Evolutionary conservation across 64 coral and sea anemone species (phyloP), one percentile per base, ranked within the genome.

Genomic region (Stichodactyla mertensii): DNA sequence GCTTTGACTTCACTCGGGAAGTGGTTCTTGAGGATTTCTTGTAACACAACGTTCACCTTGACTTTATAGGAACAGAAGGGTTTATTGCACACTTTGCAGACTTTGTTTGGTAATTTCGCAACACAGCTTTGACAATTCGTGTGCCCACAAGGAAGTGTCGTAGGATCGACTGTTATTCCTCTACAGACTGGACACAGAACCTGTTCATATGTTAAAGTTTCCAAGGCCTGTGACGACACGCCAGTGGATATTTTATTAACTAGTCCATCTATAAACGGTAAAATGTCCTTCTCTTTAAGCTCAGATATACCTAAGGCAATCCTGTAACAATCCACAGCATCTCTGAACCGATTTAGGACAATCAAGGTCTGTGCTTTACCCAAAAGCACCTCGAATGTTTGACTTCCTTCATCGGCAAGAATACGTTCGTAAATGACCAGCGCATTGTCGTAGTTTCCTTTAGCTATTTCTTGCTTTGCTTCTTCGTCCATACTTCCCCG

Each of bases 21-120:
- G 22, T 91, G 87, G 56, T 95, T 95, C 64, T 77, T 82, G 31
- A 95, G 54, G 20, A 95, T 86, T 16, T 80, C 64, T 92, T 95
- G 93, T 12, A 95, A 51, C 6, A 89, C 80, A 64, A 95, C 87
- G 78, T 95, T 95, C 54, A 51, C 54, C 31, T 89, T 95, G 16
- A 84, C 62, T 23, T 81, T 51, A 77, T 77, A 55, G n/a, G 52
- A 58, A 14, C 82, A 51, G 86, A 89, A 92, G 5, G 64, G 52
- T 16, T 84, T 57, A 5, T 55, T 54, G 55, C 93, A 95, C 12
- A 83, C 78, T 53, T 28, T 82, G 51, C 93, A 95, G 23, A 36
- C 71, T 82, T 89, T 87, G 0, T 27, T 81, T 57, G 86, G 86
- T 89, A 77, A 86, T n/a, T 89, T 95, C 53, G 58, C 18, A 24